Conservation (phyloP, 2,888 invertebrate genomes). For the Peribatodes rhomboidaria region DNA sequence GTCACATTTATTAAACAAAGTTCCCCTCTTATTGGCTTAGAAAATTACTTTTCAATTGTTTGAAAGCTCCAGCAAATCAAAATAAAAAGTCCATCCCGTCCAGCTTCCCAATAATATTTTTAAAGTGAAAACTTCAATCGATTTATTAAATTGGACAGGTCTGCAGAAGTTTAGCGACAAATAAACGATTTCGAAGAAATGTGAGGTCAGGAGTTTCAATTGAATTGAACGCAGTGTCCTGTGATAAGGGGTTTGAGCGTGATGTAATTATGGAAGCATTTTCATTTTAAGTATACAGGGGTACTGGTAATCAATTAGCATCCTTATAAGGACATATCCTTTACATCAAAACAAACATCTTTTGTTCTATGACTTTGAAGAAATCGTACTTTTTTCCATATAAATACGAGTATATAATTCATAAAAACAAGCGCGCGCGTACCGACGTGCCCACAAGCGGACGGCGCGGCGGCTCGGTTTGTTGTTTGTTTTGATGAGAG, state of each 20-base stretch:
- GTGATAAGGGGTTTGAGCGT: background rate
- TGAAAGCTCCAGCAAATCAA: constrained; percentile 24
- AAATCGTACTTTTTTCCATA: no score
- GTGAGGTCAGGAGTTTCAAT: constrained; percentile 29
- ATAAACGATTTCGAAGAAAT: constrained; percentile 38
- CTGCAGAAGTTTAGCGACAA: constrained; percentile 38
- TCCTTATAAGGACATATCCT: no score
- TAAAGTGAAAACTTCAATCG: constrained; percentile 36
- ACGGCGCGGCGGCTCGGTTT: no score
- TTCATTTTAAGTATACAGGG: no score
- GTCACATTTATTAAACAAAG: background rate
- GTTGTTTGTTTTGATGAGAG: no score
- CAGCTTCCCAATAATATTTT: constrained; percentile 29
- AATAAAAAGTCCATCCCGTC: constrained; percentile 21
- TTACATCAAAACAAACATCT: no score
- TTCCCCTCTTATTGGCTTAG: constrained; percentile 13
- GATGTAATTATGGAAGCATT: background rate
- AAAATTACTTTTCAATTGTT: constrained; percentile 23
- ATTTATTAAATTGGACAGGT: constrained; percentile 43
- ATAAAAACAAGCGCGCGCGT: no score
- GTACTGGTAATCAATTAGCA: no score
- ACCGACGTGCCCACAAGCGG: no score
- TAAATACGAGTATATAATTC: no score
- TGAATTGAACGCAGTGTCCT: constrained; percentile 3
- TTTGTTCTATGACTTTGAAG: no score